Evolutionary conservation across 1,140 invertebrate species (phyloP), one percentile per base, ranked within the genome.

Genomic region (Sipha flava): DNA sequence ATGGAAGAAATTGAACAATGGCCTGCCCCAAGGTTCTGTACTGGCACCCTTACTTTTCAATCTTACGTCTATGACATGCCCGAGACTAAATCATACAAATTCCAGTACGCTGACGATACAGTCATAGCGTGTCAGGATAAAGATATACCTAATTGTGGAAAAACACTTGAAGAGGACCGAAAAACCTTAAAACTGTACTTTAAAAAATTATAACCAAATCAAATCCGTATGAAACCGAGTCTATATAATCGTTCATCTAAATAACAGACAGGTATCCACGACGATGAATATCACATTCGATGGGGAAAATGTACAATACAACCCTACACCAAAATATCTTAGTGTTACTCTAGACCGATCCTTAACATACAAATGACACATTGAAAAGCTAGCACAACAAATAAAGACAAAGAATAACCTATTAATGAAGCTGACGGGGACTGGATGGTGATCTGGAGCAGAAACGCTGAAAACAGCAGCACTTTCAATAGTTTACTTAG

Each of bases 261-360:
- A 82, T 81, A 81, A 82, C 82, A 81, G 82, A 82, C 80, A 82
- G 81, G n/a, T 82, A 82, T 75, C 81, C 82, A n/a, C 81, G 73
- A 18, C 81, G 18, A 14, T 73, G n/a, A 40, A 73, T 16, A 31
- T 34, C n/a, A 73, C n/a, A 10, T 45, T 43, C 29, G n/a, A 34
- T 73, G 68, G 43, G 12, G 12, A 45, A 21, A 40, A 40, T 43
- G 31, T 43, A 73, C 34, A 47, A 16, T n/a, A 40, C 29, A 40
- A 73, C 34, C n/a, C 21, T n/a, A 68, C n/a, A 7, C 64, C 64
- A 31, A 40, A 18, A 9, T 29, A 68, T 40, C 43, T 79, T 21
- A 26, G 79, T 29, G 10, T 59, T n/a, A 79, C 52, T 6, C 77
- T 79, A 9, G 52, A 79, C 29, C 26, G 79, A 64, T 21, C 29